Evolutionary conservation across 2,113 vertebrate species (phyloP), one percentile per base, ranked within the genome.

Genomic region (Varanus komodoensis): DNA sequence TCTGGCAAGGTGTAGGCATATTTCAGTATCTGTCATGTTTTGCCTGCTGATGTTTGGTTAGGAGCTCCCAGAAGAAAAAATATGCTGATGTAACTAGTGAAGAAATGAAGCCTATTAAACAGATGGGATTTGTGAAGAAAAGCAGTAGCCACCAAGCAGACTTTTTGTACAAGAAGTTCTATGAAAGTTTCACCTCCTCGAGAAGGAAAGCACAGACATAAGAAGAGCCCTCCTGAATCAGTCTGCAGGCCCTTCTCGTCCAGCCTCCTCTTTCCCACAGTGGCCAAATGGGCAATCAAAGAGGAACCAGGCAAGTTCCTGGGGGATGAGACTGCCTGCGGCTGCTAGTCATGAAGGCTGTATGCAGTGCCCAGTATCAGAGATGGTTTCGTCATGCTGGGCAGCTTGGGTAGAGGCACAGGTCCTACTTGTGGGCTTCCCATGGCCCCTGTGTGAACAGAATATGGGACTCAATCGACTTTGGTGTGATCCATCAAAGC

Each of bases 51-150:
- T 15, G 21, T 86, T 88, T 92, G 87, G 85, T 87, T 87, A 17
- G 71, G 19, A 0, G 82, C 3, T 0, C 25, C 38, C 78, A 87
- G 91, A 86, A 89, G 92, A 81, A 92, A 89, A 78, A 12, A 61
- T 14, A 3, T 92, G 87, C 71, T 82, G 83, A 15, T 89, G 27
- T 84, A 91, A 79, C 23, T 73, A 95, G 48, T 48, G 48, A 94
- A 91, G 85, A 93, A 92, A 90, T 68, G 38, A 88, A 92, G 38
- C 71, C 61, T 85, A 23, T n/a, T 11, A 23, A 93, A 91, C 89
- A 95, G 77, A 75, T 57, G 8, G 75, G 44, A 69, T 78, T 34
- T 48, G 48, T 92, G 89, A 90, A 92, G 61, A 82, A 91, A 57
- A 90, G 82, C 90, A 87, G 11, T 9, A 84, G 8, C 23, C n/a